Evolutionary conservation across 2,797 vertebrate species (phyloP).

Genomic region (Setipinna tenuifilis): DNA sequence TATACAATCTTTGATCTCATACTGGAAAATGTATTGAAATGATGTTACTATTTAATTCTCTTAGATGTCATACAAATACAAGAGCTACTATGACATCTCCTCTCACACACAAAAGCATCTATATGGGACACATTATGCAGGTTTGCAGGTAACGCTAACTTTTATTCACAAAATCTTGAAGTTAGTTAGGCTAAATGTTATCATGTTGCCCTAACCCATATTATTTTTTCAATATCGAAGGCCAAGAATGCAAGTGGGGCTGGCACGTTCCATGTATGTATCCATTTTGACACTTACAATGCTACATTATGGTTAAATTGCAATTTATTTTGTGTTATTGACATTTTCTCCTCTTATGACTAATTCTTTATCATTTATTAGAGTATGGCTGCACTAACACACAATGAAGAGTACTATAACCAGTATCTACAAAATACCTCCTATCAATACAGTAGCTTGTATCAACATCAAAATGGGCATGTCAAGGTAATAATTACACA

Average conservation of each 20-base stretch:
- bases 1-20: neutral
- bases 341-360: neutral
- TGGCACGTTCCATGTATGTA: neutral
- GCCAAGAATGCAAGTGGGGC: neutral
- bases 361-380: neutral
- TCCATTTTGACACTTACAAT: no score
- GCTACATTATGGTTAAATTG: no score
- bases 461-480: neutral
- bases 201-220: neutral
- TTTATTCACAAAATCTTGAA: neutral
- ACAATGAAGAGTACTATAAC: neutral
- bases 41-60: neutral
- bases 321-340: neutral
- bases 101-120: neutral
- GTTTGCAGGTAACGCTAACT: slow-evolving; percentile 37
- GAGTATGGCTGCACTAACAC: neutral
- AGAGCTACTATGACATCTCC: neutral
- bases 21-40: neutral
- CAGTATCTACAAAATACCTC: neutral
- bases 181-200: neutral
- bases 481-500: neutral
- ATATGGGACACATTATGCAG: neutral
- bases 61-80: slow-evolving; percentile 39
- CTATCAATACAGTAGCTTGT: neutral
- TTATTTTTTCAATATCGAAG: neutral